Percentiles rank a stretch among this genome's conserved stretches.
phyloP scores from a whole-genome alignment of 2,888 invertebrate genomes.

The Drosophila aldrichi region DNA sequence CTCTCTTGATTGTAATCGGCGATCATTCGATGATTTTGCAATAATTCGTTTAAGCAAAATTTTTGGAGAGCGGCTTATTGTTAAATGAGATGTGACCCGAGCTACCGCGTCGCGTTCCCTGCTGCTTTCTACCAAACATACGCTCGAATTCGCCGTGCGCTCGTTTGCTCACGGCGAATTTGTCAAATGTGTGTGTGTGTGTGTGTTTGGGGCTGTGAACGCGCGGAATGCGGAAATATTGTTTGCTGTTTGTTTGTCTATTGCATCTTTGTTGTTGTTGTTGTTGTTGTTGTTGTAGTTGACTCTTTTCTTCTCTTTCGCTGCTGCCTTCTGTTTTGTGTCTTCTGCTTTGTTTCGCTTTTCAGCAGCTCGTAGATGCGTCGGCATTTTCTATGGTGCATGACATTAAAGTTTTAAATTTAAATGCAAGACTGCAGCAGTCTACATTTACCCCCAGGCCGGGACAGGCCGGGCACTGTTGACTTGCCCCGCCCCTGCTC shows the following conservation, averaged over 20 bases:
- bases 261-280: slow-evolving; percentile 33
- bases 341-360: slow-evolving; percentile 43
- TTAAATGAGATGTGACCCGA: slow-evolving; percentile 8
- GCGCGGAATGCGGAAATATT: slow-evolving; percentile 75
- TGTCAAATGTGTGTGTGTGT: slow-evolving; percentile 63
- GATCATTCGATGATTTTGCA: slow-evolving; percentile 52
- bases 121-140: slow-evolving; percentile 1
- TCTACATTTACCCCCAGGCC: slow-evolving; percentile 19
- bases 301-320: slow-evolving; percentile 33
- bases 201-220: slow-evolving; percentile 47
- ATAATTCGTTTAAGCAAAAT: slow-evolving; percentile 37
- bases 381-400: slow-evolving; percentile 65
- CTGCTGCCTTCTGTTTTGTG: slow-evolving; percentile 41
- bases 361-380: slow-evolving; percentile 60
- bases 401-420: slow-evolving; percentile 81
- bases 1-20: slow-evolving; percentile 46
- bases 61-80: slow-evolving; percentile 43
- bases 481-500: not conserved
- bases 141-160: slow-evolving; percentile 25
- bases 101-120: not conserved
- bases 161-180: slow-evolving; percentile 52
- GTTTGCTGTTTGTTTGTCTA: slow-evolving; percentile 56
- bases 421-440: slow-evolving; percentile 52
- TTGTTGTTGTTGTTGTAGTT: slow-evolving; percentile 26
- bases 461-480: not conserved